Conservation (phyloP, 35 echinoderm and acorn worm genomes). For the Diadema setosum region DNA sequence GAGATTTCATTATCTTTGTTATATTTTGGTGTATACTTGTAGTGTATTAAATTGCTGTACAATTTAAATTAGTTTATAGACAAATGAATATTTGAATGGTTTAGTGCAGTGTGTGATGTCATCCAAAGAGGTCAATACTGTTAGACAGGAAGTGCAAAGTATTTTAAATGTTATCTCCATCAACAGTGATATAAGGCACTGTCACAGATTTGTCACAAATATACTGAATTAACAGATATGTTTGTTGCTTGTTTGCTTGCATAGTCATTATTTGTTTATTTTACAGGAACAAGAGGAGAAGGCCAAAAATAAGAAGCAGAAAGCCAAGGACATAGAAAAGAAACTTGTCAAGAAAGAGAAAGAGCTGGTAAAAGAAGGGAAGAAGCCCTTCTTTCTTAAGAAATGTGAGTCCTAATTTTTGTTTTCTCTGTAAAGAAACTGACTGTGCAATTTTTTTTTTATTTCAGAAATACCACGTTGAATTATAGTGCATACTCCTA, state of each 20-base stretch:
- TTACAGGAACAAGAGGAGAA: conserved; percentile 84
- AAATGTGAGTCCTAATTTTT: conserved; percentile 94
- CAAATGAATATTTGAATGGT: too few relatives aligned
- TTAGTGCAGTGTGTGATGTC: neutral
- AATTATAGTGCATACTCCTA: too few relatives aligned
- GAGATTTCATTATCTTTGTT: too few relatives aligned
- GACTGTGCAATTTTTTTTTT: too few relatives aligned
- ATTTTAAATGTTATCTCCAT: neutral
- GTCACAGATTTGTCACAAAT: neutral
- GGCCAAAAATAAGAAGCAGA: conserved; percentile 59
- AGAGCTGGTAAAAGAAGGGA: conserved; percentile 79
- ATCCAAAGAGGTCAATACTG: neutral
- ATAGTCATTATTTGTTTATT: neutral
- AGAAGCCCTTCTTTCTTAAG: conserved; percentile 96
- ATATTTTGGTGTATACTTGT: too few relatives aligned
- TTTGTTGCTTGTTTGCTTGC: neutral
- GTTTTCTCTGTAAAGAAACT: too few relatives aligned
- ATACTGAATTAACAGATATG: neutral
- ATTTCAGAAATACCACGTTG: too few relatives aligned
- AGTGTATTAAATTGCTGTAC: too few relatives aligned
- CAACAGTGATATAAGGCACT: neutral
- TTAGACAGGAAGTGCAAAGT: neutral
- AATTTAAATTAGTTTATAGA: too few relatives aligned
- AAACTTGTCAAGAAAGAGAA: conserved; percentile 47
- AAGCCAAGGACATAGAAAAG: conserved; percentile 29